Base-by-base conservation (phyloP, 2,113 vertebrate genomes). In the Poecilia latipinna region DNA sequence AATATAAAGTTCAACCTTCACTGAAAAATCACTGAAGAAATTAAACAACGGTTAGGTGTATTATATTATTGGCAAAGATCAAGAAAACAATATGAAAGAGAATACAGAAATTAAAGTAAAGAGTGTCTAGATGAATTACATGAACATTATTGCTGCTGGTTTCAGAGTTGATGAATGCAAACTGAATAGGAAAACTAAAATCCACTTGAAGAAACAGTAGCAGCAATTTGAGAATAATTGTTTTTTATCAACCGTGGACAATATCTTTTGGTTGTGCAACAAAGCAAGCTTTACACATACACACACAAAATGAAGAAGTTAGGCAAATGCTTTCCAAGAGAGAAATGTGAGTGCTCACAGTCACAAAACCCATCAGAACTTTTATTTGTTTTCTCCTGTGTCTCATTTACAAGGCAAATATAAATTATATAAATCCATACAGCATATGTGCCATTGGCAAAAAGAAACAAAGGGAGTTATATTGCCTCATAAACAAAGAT, bases 131-230 rank as follows among this genome's bases (percentile, higher is more conserved):
- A 87, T 86, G 88, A 89, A 86, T 83, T 54, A 82, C 63, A 85
- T 80, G 62, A 88, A 37, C 71, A 67, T 77, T 83, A 87, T 75
- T 80, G 73, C 72, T 89, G 89, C 80, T 91, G 79, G 82, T 88
- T 91, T 83, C 70, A 70, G 72, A 70, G 70, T 69, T 77, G 78
- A 72, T 73, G 68, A 77, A 72, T 75, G 61, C 57, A 19, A 65
- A 70, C 37, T 72, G 61, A 31, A 33, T 17, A 3, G 31, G 77
- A 80, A 80, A 72, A 57, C 71, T 74, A 79, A 4, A 5, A 84
- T 54, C 32, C 70, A 64, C 68, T 61, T 77, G 8, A 61, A 71
- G 54, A 60, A 48, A 51, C 22, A 79, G 61, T 57, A 79, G 72
- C 74, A 66, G 48, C 74, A 66, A 60, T 32, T 57, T 51, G 70